A percentile compares a stretch with the other conserved stretches of the same genome.
phyloP scores from a whole-genome alignment of 2,113 vertebrate genomes.

The Chascanopsetta lugubris region DNA sequence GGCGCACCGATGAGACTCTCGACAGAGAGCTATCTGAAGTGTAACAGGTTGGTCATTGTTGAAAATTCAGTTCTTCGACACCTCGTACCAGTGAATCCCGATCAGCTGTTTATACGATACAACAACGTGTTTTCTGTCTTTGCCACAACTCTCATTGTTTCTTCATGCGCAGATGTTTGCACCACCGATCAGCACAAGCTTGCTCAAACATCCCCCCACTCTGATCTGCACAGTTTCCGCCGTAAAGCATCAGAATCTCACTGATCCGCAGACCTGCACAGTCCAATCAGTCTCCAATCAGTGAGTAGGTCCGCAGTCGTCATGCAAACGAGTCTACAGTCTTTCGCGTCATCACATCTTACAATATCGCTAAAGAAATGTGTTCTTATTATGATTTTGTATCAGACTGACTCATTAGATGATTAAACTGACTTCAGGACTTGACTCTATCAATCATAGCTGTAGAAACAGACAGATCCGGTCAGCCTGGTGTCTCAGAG shows the following conservation, averaged over 20 bases:
- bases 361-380: too few relatives aligned
- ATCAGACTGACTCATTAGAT: not conserved
- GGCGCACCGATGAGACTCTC: not conserved
- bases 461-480: constrained; percentile 8
- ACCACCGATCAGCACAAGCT: too few relatives aligned
- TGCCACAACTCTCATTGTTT: too few relatives aligned
- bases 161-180: too few relatives aligned
- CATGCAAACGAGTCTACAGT: not conserved
- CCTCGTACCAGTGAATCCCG: not conserved
- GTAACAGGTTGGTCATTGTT: not conserved
- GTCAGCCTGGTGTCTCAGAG: constrained; percentile 3
- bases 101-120: not conserved
- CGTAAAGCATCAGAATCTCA: too few relatives aligned
- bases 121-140: too few relatives aligned
- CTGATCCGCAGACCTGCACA: not conserved
- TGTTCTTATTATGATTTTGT: too few relatives aligned
- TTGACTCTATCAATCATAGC: constrained; percentile 19
- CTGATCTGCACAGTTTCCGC: not conserved
- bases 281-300: not conserved
- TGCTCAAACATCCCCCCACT: not conserved
- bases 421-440: not conserved
- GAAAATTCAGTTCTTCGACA: not conserved
- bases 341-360: too few relatives aligned
- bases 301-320: too few relatives aligned
- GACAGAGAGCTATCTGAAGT: not conserved